These are phyloP conservation scores for Verasper variegatus DNA, from an alignment of 2,113 vertebrate genomes.

Conservation along the genomic window DNA sequence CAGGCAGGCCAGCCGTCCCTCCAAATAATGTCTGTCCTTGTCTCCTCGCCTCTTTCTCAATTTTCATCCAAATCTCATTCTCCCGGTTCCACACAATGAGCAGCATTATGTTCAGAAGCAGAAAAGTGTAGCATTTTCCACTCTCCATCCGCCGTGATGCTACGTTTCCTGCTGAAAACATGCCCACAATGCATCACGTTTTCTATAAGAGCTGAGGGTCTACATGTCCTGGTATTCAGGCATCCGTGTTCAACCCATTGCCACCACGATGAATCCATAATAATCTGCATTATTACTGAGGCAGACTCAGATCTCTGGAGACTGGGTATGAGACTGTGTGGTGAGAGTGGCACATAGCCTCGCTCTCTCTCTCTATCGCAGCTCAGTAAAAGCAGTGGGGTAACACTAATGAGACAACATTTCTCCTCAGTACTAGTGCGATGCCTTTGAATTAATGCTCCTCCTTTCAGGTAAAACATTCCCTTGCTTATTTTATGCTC, in stretches of 20 bases:
- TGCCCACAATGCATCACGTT: conserved; percentile 18
- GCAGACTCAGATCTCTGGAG: conserved; percentile 62
- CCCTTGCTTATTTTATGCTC: conserved; percentile 70
- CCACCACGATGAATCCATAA: conserved; percentile 49
- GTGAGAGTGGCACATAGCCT: conserved; percentile 50
- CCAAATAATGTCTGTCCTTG: conserved; percentile 75
- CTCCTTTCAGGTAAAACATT: conserved; percentile 76
- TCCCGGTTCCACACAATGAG: conserved; percentile 20
- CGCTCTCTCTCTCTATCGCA: not conserved
- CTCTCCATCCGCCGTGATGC: conserved; percentile 24
- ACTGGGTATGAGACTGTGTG: conserved; percentile 42
- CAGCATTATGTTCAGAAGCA: conserved; percentile 22
- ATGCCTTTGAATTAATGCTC: conserved; percentile 76
- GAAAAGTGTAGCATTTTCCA: conserved; percentile 32
- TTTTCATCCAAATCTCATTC: conserved; percentile 51
- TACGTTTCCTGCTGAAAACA: conserved; percentile 45
- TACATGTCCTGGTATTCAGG: conserved; percentile 29
- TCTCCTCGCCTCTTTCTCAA: conserved; percentile 53
- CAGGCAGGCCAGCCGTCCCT: conserved; percentile 61
- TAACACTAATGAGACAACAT: conserved; percentile 78
- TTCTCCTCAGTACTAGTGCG: conserved; percentile 60
- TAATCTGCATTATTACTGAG: conserved; percentile 46
- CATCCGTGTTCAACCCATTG: conserved; percentile 46
- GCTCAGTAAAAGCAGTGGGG: conserved; percentile 72
- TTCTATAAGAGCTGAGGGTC: conserved; percentile 33